Evolutionary conservation across 2,113 vertebrate species (phyloP).

Genomic region (Canis aureus): DNA sequence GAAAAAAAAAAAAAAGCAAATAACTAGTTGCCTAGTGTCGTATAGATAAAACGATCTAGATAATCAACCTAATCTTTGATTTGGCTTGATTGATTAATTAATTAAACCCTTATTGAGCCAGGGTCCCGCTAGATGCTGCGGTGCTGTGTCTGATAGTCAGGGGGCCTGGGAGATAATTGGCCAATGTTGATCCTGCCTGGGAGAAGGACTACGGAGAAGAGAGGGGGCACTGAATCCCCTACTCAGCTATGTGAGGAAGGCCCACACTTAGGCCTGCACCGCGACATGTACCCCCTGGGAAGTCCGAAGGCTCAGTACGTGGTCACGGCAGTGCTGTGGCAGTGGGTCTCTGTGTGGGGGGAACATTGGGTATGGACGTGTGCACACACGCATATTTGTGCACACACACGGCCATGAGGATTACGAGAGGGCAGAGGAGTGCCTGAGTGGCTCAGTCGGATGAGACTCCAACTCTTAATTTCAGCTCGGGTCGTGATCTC

Average conservation of each 20-base stretch:
- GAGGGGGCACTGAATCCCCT: neutral
- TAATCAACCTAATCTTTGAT: slow-evolving; percentile 75
- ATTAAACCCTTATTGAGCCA: slow-evolving; percentile 71
- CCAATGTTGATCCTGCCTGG: slow-evolving; percentile 16
- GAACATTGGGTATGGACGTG: neutral
- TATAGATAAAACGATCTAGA: slow-evolving; percentile 68
- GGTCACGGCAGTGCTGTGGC: neutral
- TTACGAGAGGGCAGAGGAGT: neutral
- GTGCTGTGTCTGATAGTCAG: neutral
- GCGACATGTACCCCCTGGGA: neutral
- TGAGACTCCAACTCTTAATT: neutral
- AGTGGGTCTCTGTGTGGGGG: neutral
- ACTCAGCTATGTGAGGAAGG: neutral
- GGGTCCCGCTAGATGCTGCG: neutral
- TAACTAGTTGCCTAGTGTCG: slow-evolving; percentile 10
- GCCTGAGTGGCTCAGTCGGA: neutral
- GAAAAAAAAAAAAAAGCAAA: slow-evolving; percentile 69
- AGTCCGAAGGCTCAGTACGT: neutral
- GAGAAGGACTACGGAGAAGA: neutral
- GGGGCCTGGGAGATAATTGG: slow-evolving; percentile 42
- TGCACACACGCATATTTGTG: too few species aligned
- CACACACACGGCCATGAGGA: rapidly evolving
- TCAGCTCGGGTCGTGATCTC: neutral
- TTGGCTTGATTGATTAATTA: slow-evolving; percentile 76
- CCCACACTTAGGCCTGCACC: neutral